These are phyloP conservation scores for Alcedo quadribrachys DNA, from an alignment of 2,797 vertebrate species.

Conservation along the genomic window DNA sequence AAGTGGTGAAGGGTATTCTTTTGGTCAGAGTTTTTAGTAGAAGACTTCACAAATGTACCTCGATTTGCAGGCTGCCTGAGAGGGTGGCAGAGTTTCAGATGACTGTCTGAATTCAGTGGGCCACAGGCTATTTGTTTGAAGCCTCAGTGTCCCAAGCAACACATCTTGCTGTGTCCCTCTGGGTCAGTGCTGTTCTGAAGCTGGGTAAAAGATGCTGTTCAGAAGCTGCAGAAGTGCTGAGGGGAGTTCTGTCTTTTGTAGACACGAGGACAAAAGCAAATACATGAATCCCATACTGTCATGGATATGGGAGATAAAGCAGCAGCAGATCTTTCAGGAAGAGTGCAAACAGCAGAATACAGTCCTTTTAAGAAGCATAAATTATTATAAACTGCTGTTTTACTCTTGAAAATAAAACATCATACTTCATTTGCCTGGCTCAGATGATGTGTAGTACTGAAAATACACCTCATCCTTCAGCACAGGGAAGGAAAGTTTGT, in stretches of 20 bases:
- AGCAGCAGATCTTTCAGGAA: not conserved
- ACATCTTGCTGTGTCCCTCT: not conserved
- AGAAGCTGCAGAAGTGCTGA: not conserved
- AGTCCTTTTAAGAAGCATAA: not conserved
- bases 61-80: not conserved
- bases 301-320: not conserved
- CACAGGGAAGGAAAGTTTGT: not conserved
- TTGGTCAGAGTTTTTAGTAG: not conserved
- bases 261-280: not conserved
- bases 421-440: not conserved
- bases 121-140: not conserved
- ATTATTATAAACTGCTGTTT: not conserved
- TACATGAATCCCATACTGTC: not conserved
- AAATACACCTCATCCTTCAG: not conserved
- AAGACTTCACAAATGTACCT: not conserved
- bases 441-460: accelerated
- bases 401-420: not conserved
- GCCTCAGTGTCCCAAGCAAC: not conserved
- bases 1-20: not conserved
- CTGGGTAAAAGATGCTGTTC: not conserved
- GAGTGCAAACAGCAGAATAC: not conserved
- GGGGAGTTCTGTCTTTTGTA: not conserved
- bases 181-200: not conserved
- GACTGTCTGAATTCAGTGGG: not conserved
- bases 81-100: not conserved